phyloP scores from a whole-genome alignment of 2,888 invertebrate species.

The Ptilodon capucinus region DNA sequence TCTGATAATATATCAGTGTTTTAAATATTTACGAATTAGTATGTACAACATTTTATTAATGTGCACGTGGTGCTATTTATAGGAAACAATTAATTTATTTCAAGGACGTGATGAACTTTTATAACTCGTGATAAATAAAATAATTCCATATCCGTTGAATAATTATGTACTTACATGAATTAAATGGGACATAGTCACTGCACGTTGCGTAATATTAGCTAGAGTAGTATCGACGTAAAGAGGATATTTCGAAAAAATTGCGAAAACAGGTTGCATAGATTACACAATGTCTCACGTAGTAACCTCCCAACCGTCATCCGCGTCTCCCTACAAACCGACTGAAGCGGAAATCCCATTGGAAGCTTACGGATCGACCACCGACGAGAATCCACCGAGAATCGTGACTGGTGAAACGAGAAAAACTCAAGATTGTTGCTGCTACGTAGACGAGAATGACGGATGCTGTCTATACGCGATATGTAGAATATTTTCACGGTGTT shows the following conservation, averaged over 20 bases:
- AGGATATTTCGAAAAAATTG: slow-evolving; percentile 15
- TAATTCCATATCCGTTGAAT: not conserved
- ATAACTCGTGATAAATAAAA: not conserved
- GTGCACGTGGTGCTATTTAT: too few relatives aligned
- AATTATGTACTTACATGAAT: not conserved
- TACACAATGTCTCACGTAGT: slow-evolving; percentile 31
- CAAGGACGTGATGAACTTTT: not conserved
- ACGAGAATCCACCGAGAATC: slow-evolving; percentile 12
- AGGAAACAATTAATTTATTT: too few relatives aligned
- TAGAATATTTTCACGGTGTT: slow-evolving; percentile 29
- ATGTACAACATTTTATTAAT: too few relatives aligned
- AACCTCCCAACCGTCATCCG: slow-evolving; percentile 30
- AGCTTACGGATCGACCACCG: not conserved
- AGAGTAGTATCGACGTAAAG: too few relatives aligned
- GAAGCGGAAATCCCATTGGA: slow-evolving; percentile 11
- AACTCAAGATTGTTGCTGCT: slow-evolving; percentile 33
- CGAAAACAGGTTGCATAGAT: slow-evolving; percentile 5
- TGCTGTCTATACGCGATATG: slow-evolving; percentile 27
- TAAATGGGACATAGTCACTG: not conserved
- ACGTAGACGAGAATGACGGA: slow-evolving; percentile 25
- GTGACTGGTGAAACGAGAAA: not conserved
- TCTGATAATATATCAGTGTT: too few relatives aligned
- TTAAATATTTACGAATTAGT: too few relatives aligned
- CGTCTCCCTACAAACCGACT: slow-evolving; percentile 33
- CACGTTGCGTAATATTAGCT: slow-evolving; percentile 55